A percentile compares a stretch with the other conserved stretches of the same genome.
These are phyloP conservation scores for Taenaris catops DNA, from an alignment of 2,888 invertebrate species.

Conservation along the genomic window DNA sequence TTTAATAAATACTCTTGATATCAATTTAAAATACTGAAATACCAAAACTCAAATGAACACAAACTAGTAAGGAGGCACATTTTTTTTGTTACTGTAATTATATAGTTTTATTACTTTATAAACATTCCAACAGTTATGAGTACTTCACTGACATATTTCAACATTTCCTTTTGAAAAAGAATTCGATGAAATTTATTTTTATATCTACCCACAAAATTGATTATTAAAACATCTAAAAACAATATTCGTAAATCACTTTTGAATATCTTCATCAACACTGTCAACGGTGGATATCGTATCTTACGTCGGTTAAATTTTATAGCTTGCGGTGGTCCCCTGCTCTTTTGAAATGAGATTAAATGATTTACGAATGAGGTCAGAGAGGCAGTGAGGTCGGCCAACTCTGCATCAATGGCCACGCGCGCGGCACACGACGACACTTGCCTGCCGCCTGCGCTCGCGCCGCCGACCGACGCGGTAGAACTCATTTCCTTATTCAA, in stretches of 20 bases:
- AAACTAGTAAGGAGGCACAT: too few species aligned
- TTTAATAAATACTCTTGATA: too few species aligned
- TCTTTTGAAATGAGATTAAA: constrained; percentile 62
- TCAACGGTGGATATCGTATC: constrained; percentile 25
- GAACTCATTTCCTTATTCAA: constrained; percentile 29
- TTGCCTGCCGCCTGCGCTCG: constrained; percentile 24
- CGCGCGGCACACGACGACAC: constrained; percentile 47
- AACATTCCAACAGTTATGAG: neutral
- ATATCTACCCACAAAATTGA: constrained; percentile 13
- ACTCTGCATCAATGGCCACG: constrained; percentile 45
- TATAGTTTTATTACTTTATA: too few species aligned
- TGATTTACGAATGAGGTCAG: constrained; percentile 76
- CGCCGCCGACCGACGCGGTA: constrained; percentile 16
- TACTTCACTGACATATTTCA: too few species aligned
- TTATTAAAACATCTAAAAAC: constrained; percentile 13
- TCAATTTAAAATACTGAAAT: too few species aligned
- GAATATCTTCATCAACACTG: constrained; percentile 25
- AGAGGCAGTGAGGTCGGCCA: constrained; percentile 56
- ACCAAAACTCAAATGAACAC: too few species aligned
- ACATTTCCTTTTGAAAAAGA: too few species aligned
- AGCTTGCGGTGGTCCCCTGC: constrained; percentile 46
- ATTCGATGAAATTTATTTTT: constrained; percentile 12
- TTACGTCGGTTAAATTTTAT: constrained; percentile 38
- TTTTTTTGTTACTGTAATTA: too few species aligned
- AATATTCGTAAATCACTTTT: constrained; percentile 26